Conservation (phyloP, 30 jellyfish, hydroid and myxozoan species). For the Aurelia sp. region DNA sequence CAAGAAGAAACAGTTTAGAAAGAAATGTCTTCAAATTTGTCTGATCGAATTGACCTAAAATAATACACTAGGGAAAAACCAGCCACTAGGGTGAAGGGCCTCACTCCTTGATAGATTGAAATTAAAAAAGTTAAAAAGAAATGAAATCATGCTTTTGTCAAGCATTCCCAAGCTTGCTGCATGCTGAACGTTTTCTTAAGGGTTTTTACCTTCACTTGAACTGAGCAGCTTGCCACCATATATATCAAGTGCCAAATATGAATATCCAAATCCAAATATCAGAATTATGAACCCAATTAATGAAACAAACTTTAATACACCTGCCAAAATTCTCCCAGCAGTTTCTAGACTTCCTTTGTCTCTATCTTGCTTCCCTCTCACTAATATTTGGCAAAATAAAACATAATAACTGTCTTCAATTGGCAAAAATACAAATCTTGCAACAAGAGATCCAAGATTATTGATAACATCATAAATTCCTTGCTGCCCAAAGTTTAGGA, state of each 20-base stretch:
- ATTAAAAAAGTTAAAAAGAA: too few species aligned
- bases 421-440: conserved; percentile 95
- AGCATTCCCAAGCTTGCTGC: too few species aligned
- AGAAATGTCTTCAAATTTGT: too few species aligned
- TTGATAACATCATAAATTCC: conserved; percentile 95
- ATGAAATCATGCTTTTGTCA: too few species aligned
- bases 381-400: conserved; percentile 82
- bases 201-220: conserved; percentile 78
- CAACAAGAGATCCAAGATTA: conserved; percentile 96
- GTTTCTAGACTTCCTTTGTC: conserved; percentile 40
- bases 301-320: conserved; percentile 90
- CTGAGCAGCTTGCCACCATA: conserved; percentile 97
- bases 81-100: too few species aligned
- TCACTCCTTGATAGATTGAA: too few species aligned
- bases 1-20: too few species aligned
- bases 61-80: too few species aligned
- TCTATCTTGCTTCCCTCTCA: conserved; percentile 62
- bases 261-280: conserved; percentile 92
- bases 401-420: conserved; percentile 95
- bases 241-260: conserved; percentile 82
- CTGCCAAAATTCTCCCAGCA: conserved; percentile 66
- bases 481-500: conserved; percentile 83
- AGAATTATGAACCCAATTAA: conserved; percentile 80
- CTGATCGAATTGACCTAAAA: too few species aligned
- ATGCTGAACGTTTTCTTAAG: too few species aligned